These are phyloP conservation scores for Sminthopsis crassicaudata DNA, from an alignment of 2,113 vertebrate species.

Conservation along the genomic window DNA sequence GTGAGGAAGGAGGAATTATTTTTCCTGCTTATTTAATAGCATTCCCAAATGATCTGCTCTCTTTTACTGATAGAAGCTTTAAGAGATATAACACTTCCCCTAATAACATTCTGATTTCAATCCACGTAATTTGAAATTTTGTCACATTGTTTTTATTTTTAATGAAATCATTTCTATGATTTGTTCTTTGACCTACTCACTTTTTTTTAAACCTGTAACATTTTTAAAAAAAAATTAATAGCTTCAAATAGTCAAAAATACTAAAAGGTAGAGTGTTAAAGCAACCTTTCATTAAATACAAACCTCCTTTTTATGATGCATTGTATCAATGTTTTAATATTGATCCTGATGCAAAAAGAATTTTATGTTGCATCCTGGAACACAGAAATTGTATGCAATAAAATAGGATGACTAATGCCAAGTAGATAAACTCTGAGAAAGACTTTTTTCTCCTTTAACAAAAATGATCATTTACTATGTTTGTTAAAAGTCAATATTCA, in stretches of 20 bases:
- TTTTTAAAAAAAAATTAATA: slow-evolving; percentile 87
- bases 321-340: slow-evolving; percentile 88
- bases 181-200: background rate
- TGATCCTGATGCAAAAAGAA: slow-evolving; percentile 84
- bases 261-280: slow-evolving; percentile 85
- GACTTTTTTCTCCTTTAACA: slow-evolving; percentile 55
- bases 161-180: background rate
- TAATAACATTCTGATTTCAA: background rate
- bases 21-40: too few relatives aligned
- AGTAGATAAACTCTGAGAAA: slow-evolving; percentile 72
- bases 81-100: too few relatives aligned
- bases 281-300: slow-evolving; percentile 86
- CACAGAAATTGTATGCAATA: slow-evolving; percentile 68
- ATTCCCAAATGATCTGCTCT: too few relatives aligned
- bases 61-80: too few relatives aligned
- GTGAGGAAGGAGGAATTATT: too few relatives aligned
- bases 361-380: slow-evolving; percentile 82
- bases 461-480: slow-evolving; percentile 68
- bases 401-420: slow-evolving; percentile 79
- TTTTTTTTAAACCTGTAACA: slow-evolving; percentile 81
- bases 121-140: background rate
- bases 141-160: background rate
- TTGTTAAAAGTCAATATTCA: slow-evolving; percentile 74
- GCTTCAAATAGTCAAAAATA: slow-evolving; percentile 87
- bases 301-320: slow-evolving; percentile 87